These are phyloP conservation scores for Leptodirus hochenwartii DNA, from an alignment of 2,888 invertebrate genomes.

Conservation along the genomic window DNA sequence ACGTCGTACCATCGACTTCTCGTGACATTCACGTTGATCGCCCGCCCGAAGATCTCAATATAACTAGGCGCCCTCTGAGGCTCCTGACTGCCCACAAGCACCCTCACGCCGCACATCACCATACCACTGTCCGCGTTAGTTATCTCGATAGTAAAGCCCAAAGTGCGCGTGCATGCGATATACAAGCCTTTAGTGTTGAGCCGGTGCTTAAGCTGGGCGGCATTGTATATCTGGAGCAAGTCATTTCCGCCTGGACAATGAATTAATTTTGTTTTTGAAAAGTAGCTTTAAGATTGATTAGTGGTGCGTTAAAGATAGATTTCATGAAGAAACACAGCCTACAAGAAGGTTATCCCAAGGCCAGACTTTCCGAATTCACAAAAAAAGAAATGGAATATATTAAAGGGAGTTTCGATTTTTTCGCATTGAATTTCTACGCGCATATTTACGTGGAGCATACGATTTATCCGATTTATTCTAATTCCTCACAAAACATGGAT, in stretches of 20 bases:
- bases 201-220: conserved; percentile 81
- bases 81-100: conserved; percentile 73
- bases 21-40: conserved; percentile 48
- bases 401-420: no score
- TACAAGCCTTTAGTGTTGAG: conserved; percentile 75
- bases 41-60: conserved; percentile 58
- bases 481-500: no score
- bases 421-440: no score
- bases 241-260: conserved; percentile 95
- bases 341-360: no score
- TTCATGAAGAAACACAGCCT: no score
- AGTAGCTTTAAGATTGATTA: no score
- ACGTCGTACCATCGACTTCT: conserved; percentile 90
- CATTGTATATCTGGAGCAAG: conserved; percentile 84
- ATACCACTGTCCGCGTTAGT: conserved; percentile 71
- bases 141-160: conserved; percentile 78
- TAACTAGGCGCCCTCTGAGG: conserved; percentile 57
- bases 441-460: no score
- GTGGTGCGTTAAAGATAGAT: no score
- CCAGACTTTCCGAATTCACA: no score
- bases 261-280: no score
- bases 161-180: conserved; percentile 79
- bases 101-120: conserved; percentile 74
- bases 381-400: no score
- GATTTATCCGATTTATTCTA: no score